Percentiles rank a stretch among this genome's conserved stretches.
phyloP scores from a whole-genome alignment of 2,888 invertebrate genomes.

The Tolmerus cingulatus region DNA sequence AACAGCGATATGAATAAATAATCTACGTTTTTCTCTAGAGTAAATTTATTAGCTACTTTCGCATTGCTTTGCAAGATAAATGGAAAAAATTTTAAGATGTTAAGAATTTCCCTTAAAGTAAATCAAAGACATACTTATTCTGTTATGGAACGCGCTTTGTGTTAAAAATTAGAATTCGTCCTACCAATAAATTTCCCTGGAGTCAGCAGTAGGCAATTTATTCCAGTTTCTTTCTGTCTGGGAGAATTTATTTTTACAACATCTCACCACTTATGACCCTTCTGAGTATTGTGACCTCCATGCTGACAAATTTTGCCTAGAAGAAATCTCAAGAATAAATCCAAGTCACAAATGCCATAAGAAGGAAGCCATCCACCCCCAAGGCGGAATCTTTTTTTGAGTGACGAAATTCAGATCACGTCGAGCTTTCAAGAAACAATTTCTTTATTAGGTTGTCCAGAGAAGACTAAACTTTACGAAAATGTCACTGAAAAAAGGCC shows the following conservation, averaged over 20 bases:
- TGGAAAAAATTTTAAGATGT: neutral
- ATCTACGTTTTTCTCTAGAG: neutral
- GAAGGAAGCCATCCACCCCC: neutral
- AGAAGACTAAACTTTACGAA: neutral
- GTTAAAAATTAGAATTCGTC: neutral
- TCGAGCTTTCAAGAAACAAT: slow-evolving; percentile 28
- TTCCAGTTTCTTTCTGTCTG: neutral
- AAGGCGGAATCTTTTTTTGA: neutral
- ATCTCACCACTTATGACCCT: neutral
- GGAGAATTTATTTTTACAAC: neutral
- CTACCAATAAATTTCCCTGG: neutral
- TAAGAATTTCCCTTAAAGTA: neutral
- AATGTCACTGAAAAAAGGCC: neutral
- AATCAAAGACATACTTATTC: neutral
- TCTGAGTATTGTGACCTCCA: neutral
- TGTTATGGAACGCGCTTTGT: neutral
- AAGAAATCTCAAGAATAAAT: neutral
- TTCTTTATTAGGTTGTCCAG: slow-evolving; percentile 6
- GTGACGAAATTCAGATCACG: slow-evolving; percentile 19
- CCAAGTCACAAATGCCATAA: neutral
- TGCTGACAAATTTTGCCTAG: neutral
- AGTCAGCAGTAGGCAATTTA: neutral
- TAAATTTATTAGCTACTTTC: neutral
- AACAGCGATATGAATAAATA: neutral
- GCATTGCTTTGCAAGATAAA: neutral